Percentiles rank a stretch among this genome's conserved stretches.
Conservation (phyloP, 2,797 vertebrate species). For the Mionectes olivaceus region DNA sequence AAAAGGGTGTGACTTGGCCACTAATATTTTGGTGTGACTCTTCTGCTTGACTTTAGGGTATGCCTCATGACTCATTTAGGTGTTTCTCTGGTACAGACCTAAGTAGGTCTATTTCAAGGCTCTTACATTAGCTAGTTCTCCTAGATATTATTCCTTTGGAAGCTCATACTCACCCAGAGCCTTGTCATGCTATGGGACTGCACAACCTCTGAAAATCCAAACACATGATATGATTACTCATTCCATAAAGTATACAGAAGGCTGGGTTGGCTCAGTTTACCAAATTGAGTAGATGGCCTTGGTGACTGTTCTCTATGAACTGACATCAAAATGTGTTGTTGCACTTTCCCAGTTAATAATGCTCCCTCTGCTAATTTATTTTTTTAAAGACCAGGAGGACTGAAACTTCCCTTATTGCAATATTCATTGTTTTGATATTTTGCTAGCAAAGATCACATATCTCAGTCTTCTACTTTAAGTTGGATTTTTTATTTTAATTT, state of each 20-base stretch:
- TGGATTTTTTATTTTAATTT: neutral
- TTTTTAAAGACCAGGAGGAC: neutral
- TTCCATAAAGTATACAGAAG: neutral
- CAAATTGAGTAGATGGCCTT: neutral
- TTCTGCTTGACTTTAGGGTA: neutral
- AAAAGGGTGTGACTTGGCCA: neutral
- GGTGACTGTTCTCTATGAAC: neutral
- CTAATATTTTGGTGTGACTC: neutral
- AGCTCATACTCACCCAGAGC: neutral
- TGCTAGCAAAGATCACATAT: neutral
- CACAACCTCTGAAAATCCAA: neutral
- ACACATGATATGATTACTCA: neutral
- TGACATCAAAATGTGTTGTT: neutral
- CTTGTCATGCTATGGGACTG: rapidly evolving
- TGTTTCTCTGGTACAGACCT: neutral
- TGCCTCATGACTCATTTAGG: neutral
- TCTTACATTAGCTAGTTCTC: neutral
- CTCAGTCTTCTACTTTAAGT: neutral
- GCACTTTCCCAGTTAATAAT: neutral
- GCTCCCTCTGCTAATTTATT: neutral
- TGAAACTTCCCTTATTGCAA: neutral
- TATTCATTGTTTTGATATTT: neutral
- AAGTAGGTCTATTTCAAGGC: neutral
- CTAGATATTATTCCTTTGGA: neutral
- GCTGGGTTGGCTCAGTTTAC: neutral